Percentiles rank a stretch among this genome's conserved stretches.
These are phyloP conservation scores for Caenorhabditis drosophilae DNA, from an alignment of 2,888 invertebrate species.

Conservation along the genomic window DNA sequence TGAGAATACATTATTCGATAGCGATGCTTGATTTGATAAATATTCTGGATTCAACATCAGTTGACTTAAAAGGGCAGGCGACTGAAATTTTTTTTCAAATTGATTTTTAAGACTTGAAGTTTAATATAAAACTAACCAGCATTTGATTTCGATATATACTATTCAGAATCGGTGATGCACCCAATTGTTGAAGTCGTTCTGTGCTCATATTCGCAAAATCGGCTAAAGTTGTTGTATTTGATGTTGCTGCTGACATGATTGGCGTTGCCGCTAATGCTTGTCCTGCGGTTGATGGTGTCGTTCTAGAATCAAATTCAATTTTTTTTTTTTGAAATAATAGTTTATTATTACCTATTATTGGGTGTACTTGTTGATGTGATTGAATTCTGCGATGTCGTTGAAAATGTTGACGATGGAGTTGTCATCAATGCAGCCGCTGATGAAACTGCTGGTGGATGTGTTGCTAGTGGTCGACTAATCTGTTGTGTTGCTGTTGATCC, in stretches of 20 bases:
- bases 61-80: not conserved
- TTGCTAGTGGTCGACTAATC: not conserved
- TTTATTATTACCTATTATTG: not conserved
- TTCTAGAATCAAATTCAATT: not conserved
- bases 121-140: constrained; percentile 3
- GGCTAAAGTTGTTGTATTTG: not conserved
- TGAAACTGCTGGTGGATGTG: not conserved
- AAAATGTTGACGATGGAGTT: not conserved
- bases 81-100: no score
- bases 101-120: no score
- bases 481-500: not conserved
- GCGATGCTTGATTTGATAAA: not conserved
- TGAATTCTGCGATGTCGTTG: no score
- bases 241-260: not conserved
- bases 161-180: not conserved
- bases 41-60: constrained; percentile 1
- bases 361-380: not conserved
- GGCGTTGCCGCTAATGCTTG: constrained; percentile 1
- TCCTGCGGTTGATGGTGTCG: constrained; percentile 6
- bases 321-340: not conserved
- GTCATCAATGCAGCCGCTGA: not conserved
- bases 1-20: not conserved
- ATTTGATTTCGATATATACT: constrained; percentile 7
- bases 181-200: constrained; percentile 9
- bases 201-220: constrained; percentile 5